These are phyloP conservation scores for Synodontis membranacea DNA, from an alignment of 2,113 vertebrate genomes.

Conservation along the genomic window DNA sequence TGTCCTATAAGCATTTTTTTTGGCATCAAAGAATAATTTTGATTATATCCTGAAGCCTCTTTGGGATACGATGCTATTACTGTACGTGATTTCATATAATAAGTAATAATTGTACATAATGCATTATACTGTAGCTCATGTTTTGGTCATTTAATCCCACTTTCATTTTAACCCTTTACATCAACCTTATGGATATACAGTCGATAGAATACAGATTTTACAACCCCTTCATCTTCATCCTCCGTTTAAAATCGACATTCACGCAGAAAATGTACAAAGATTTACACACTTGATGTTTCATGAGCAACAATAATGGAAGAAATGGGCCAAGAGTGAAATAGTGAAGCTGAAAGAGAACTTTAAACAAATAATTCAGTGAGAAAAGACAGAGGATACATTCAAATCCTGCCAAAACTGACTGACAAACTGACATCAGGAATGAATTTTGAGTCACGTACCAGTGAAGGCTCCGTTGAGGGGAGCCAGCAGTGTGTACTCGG, in stretches of 20 bases:
- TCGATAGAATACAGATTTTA: not conserved
- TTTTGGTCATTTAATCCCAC: not conserved
- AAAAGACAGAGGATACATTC: not conserved
- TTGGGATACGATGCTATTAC: not conserved
- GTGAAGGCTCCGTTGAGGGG: conserved; percentile 86
- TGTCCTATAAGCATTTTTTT: not conserved
- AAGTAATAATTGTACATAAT: not conserved
- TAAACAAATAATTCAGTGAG: not conserved
- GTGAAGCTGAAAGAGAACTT: not conserved
- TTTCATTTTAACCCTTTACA: not conserved
- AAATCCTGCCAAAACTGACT: conserved; percentile 8
- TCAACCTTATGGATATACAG: not conserved
- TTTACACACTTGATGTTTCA: conserved; percentile 5
- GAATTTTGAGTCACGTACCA: conserved; percentile 72
- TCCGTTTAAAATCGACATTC: not conserved
- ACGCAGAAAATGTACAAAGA: not conserved
- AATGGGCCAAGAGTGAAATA: conserved; percentile 11
- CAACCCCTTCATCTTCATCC: not conserved
- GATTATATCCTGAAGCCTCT: not conserved
- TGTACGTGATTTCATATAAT: not conserved
- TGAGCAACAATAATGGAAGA: not conserved
- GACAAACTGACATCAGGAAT: not conserved
- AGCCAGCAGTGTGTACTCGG: conserved; percentile 88
- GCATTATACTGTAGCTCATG: too few species aligned
- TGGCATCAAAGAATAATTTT: not conserved